Base-by-base conservation (phyloP, 2,888 invertebrate species). In the Metalampra italica region DNA sequence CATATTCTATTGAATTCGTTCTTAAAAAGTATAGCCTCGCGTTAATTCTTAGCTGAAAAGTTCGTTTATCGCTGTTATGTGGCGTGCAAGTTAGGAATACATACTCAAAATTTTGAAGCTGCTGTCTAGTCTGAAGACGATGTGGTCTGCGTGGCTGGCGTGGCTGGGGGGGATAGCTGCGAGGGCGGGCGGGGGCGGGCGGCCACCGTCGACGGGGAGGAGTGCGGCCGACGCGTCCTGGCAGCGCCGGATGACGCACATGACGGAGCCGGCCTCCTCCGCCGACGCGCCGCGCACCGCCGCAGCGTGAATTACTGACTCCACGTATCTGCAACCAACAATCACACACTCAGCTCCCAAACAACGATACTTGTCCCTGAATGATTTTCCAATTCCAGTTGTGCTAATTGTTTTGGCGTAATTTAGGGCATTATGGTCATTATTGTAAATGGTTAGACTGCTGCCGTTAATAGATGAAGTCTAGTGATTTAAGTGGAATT, bases 111-210 rank as follows among this genome's bases (percentile, higher is more conserved):
- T 95, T 82, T 94, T 96, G 59, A 96, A 97, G 74, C 92, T 92
- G 64, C 92, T 91, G 85, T 97, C 97, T 80, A 98, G 91, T 90
- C 96, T 95, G 77, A 98, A 96, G 67, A 97, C 96, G 88, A 98
- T 96, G 83, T 96, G 96, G 80, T 96, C 95, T 56, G 94, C 91
- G 83, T 95, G 96, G 78, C 96, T 95, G 68, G 92, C 66, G 78
- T 82, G 64, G 86, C 86, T 68, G 91, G 80, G 79, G 73, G 82
- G 90, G 22, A 22, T 22, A n/a, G n/a, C n/a, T 60, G 91, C 15
- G 40, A 91, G 79, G 78, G 73, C 82, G 90, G 60, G 92, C 36
- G 36, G 36, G 85, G 91, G 80, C 79, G 72, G 82, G 90, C 60
- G 92, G 85, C 67, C 91, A 82, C 71, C 78, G 79, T 84, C 85